Percentiles rank a stretch among this genome's conserved stretches.
phyloP scores from a whole-genome alignment of 2,113 vertebrate species.

The Ochotona curzoniae region DNA sequence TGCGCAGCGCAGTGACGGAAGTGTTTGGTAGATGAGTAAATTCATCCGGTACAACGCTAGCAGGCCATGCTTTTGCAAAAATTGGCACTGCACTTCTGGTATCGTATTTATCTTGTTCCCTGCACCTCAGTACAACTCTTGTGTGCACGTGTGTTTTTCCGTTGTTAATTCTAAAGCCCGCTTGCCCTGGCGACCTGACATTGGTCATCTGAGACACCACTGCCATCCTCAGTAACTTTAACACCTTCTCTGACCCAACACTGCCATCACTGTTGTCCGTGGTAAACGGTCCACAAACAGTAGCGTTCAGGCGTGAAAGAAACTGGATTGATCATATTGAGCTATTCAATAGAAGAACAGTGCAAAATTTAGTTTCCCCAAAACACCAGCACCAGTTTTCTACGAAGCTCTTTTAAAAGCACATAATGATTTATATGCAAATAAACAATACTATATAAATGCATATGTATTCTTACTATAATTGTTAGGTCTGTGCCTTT shows the following conservation, averaged over 20 bases:
- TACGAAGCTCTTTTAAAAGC: background rate
- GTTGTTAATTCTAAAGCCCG: constrained; percentile 22
- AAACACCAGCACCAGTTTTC: background rate
- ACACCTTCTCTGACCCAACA: background rate
- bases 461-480: background rate
- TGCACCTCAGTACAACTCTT: background rate
- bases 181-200: background rate
- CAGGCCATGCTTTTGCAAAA: constrained; percentile 32
- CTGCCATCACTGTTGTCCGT: background rate
- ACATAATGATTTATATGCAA: background rate
- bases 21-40: constrained; percentile 39
- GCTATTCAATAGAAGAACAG: constrained; percentile 13
- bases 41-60: background rate
- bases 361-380: background rate
- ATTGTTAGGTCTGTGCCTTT: background rate
- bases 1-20: background rate
- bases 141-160: background rate
- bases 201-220: background rate
- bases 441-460: background rate
- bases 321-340: background rate
- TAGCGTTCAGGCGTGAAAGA: background rate
- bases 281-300: background rate
- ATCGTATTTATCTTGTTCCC: background rate
- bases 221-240: background rate
- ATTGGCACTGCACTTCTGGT: background rate